Base-by-base conservation (phyloP, 2,113 vertebrate genomes). In the Herpetotheres cachinnans region DNA sequence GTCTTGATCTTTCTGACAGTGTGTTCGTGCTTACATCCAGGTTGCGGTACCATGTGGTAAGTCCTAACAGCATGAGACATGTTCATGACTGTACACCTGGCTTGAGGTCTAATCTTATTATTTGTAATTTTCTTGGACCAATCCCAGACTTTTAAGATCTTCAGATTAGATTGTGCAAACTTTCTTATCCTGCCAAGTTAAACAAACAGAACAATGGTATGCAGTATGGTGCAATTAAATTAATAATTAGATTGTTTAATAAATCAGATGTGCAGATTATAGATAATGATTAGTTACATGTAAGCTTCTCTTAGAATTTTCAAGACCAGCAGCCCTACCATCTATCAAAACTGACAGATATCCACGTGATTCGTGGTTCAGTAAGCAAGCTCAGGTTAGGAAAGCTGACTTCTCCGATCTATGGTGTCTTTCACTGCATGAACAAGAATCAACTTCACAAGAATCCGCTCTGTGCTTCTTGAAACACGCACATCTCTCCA, bases 101-200 rank as follows among this genome's bases (percentile, higher is more conserved):
- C 59, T 63, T 27, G n/a, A 88, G 42, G 82, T 77, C 71, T 50
- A 77, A 32, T 17, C 20, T 71, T 16, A 30, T n/a, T 54, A 61
- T 15, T 16, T 62, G 27, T 5, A 9, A 26, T 56, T 83, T 67
- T 74, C 76, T 56, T 89, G 92, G 89, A 90, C 62, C 46, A 50
- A 78, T 58, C 26, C 72, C 90, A 95, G 55, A n/a, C 76, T 65
- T 69, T 40, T 13, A 54, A 61, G 54, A 69, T 58, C 52, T 93
- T 90, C 55, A 78, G 77, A 79, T 42, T 22, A 56, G 65, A 89
- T 95, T 95, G 56, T 62, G 92, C 92, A 95, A 92, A 91, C 47
- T 65, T 69, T 78, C 67, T 90, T 92, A 83, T 71, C 18, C 18
- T 55, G 70, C 13, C 5, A 67, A 83, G 11, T 70, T n/a, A 88